These are phyloP conservation scores for Ectemnius lituratus DNA, from an alignment of 2,888 invertebrate genomes.

Conservation along the genomic window DNA sequence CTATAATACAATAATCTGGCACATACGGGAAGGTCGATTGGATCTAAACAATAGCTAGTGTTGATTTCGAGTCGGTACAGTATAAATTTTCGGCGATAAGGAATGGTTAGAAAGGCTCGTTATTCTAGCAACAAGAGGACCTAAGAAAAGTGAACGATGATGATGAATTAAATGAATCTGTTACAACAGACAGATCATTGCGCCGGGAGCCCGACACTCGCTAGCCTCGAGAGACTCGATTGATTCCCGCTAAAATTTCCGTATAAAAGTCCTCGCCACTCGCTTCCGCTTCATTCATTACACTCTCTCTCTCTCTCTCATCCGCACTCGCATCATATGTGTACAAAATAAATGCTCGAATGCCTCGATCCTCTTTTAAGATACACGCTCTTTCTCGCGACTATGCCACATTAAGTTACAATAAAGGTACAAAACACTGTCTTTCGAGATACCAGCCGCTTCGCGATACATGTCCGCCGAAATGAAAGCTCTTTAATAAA, in stretches of 20 bases:
- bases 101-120: too few species aligned
- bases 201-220: too few species aligned
- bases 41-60: constrained; percentile 9
- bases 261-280: constrained; percentile 26
- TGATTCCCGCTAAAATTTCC: constrained; percentile 2
- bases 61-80: too few species aligned
- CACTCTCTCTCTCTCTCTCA: constrained; percentile 1
- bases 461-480: neutral
- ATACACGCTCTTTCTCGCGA: constrained; percentile 15
- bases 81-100: too few species aligned
- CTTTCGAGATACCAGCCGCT: neutral
- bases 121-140: too few species aligned
- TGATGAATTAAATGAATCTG: too few species aligned
- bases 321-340: constrained; percentile 24
- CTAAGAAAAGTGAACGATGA: too few species aligned
- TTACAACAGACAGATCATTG: too few species aligned
- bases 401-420: constrained; percentile 19
- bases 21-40: constrained; percentile 22
- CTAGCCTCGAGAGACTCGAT: too few species aligned
- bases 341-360: constrained; percentile 47
- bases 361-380: constrained; percentile 31
- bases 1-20: constrained; percentile 22
- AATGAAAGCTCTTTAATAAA: neutral
- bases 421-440: constrained; percentile 6
- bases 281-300: constrained; percentile 12